Evolutionary conservation across 2,113 vertebrate species (phyloP), one percentile per base, ranked within the genome.

Genomic region (Semnornis frantzii): DNA sequence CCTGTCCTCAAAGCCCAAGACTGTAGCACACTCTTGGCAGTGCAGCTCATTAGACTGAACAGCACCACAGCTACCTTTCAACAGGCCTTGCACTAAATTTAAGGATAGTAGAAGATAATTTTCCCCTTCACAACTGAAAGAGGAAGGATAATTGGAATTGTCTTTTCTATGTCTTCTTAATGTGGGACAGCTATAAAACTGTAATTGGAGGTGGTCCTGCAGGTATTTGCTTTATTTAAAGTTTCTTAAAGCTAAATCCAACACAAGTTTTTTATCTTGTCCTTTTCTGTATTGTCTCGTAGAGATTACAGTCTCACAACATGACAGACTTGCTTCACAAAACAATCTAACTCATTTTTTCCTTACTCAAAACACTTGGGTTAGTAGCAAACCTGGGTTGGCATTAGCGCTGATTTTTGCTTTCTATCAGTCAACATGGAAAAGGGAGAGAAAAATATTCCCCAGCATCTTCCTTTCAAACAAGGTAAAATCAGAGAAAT

Each of bases 11-110:
- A 60, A 86, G 85, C 37, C 76, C 20, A 64, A 28, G 74, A 93
- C 16, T 59, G 31, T 10, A 30, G n/a, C 10, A n/a, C 11, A 9
- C 66, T 52, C 37, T 75, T 33, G 63, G 37, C 74, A 74, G 66
- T 63, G 89, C 88, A 91, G 82, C 71, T 81, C 58, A 86, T 84
- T 77, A 89, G 81, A 64, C 54, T 79, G 48, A 97, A 46, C 46
- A 91, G 57, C 58, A 84, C 33, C 87, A 93, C 57, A 92, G 31
- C 48, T 60, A 39, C 69, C 72, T 91, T 92, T 82, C 76, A 94
- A 65, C 9, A 73, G 50, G 46, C 5, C 58, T 60, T 66, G 71
- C 2, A 89, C 28, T 39, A 52, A 73, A 78, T 42, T 30, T 74
- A 34, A 39, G 24, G 58, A 46, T 10, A 69, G 25, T 16, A 12